phyloP scores from a whole-genome alignment of 2,888 invertebrate species.

The Chromoteleia sp. region DNA sequence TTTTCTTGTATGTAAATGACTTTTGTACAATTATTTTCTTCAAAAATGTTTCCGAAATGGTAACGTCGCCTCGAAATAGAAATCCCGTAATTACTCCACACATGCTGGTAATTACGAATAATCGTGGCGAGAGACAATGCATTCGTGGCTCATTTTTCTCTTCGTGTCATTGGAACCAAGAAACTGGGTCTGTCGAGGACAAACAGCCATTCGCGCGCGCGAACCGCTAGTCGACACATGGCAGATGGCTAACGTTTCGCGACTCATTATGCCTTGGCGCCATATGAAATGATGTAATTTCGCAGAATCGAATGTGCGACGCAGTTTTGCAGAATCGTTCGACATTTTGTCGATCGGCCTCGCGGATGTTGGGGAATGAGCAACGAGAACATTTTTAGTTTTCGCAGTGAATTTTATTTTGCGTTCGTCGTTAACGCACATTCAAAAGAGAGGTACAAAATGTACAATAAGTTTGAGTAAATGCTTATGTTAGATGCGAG shows the following conservation, averaged over 20 bases:
- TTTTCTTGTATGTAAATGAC: too few species aligned
- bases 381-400: neutral
- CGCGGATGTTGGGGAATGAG: neutral
- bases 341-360: neutral
- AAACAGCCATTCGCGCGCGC: conserved; percentile 9
- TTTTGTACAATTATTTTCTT: too few species aligned
- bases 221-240: conserved; percentile 52
- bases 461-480: conserved; percentile 10
- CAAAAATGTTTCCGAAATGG: too few species aligned
- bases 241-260: conserved; percentile 48
- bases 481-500: neutral
- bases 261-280: conserved; percentile 35
- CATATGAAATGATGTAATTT: conserved; percentile 30
- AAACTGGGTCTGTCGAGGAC: conserved; percentile 51
- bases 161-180: conserved; percentile 42
- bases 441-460: neutral
- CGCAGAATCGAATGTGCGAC: conserved; percentile 9
- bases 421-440: neutral
- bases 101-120: conserved; percentile 29
- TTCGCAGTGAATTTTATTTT: conserved; percentile 12
- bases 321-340: neutral
- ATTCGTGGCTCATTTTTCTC: conserved; percentile 26
- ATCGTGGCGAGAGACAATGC: conserved; percentile 31
- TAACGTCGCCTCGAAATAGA: conserved; percentile 1
- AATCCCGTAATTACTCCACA: conserved; percentile 31